A percentile compares a stretch with the other conserved stretches of the same genome.
Conservation (phyloP, 1,140 invertebrate species). For the Anoplolepis gracilipes region DNA sequence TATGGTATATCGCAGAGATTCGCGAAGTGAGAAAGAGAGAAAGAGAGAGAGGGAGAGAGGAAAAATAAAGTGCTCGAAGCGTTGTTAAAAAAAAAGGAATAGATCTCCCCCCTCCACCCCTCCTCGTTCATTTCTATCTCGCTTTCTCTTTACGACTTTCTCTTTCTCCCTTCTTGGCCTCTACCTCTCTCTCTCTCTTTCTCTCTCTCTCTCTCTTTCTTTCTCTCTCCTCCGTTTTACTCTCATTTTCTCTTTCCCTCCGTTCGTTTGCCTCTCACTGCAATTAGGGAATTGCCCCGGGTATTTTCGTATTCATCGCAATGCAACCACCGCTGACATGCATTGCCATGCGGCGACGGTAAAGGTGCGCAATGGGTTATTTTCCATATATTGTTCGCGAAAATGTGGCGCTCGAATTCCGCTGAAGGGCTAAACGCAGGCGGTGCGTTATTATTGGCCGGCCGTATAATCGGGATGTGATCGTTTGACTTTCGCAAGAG, state of each 20-base stretch:
- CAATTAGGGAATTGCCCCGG: slow-evolving; percentile 81
- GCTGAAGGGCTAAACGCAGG: slow-evolving; percentile 59
- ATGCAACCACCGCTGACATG: slow-evolving; percentile 76
- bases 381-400: slow-evolving; percentile 75
- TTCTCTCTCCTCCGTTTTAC: slow-evolving; percentile 11
- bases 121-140: slow-evolving; percentile 32
- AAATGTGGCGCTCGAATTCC: slow-evolving; percentile 60
- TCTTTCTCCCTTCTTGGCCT: slow-evolving; percentile 1
- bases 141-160: slow-evolving; percentile 51
- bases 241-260: slow-evolving; percentile 40
- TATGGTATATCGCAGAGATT: slow-evolving; percentile 25
- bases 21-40: slow-evolving; percentile 58
- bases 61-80: slow-evolving; percentile 65
- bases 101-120: slow-evolving; percentile 55
- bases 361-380: slow-evolving; percentile 76
- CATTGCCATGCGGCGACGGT: slow-evolving; percentile 53
- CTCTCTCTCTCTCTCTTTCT: slow-evolving; percentile 47
- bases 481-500: slow-evolving; percentile 32
- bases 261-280: slow-evolving; percentile 79
- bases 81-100: slow-evolving; percentile 72
- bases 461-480: slow-evolving; percentile 42
- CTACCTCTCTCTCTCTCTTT: slow-evolving; percentile 46
- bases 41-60: not conserved
- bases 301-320: slow-evolving; percentile 80
- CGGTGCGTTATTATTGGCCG: slow-evolving; percentile 35